Percentiles rank a stretch among this genome's conserved stretches.
These are phyloP conservation scores for Onthophagus taurus DNA, from an alignment of 1,140 invertebrate genomes.

Conservation along the genomic window DNA sequence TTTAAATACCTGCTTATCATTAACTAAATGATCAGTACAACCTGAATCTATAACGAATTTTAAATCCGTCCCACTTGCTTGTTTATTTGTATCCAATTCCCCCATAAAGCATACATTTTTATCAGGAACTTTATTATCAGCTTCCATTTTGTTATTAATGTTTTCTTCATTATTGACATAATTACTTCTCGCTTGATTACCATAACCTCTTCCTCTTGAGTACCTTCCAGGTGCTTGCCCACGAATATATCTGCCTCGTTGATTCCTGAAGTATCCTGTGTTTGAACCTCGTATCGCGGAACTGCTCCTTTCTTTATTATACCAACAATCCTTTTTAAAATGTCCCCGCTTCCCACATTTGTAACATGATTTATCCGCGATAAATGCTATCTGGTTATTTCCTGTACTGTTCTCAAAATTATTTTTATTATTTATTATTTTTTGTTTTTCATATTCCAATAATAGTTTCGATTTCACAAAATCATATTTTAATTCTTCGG, in stretches of 20 bases:
- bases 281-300: background rate
- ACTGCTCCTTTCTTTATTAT: background rate
- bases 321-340: slow-evolving; percentile 9
- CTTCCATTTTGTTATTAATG: background rate
- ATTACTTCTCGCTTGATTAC: background rate
- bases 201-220: background rate
- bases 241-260: slow-evolving; percentile 4
- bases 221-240: slow-evolving; percentile 9
- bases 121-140: too few relatives aligned
- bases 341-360: slow-evolving; percentile 13
- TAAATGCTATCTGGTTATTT: slow-evolving; percentile 2
- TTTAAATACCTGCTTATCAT: slow-evolving; percentile 7
- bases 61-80: background rate
- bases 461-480: slow-evolving; percentile 7
- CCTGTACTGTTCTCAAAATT: background rate
- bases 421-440: slow-evolving; percentile 11
- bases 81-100: background rate
- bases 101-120: slow-evolving; percentile 10
- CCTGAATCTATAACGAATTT: slow-evolving; percentile 12
- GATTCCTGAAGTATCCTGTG: background rate
- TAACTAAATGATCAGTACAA: slow-evolving; percentile 10
- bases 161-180: slow-evolving; percentile 1
- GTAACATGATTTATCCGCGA: slow-evolving; percentile 5
- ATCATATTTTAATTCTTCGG: slow-evolving; percentile 3
- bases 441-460: slow-evolving; percentile 15